phyloP scores from a whole-genome alignment of 2,797 vertebrate genomes.

The Cichlasoma orientale region DNA sequence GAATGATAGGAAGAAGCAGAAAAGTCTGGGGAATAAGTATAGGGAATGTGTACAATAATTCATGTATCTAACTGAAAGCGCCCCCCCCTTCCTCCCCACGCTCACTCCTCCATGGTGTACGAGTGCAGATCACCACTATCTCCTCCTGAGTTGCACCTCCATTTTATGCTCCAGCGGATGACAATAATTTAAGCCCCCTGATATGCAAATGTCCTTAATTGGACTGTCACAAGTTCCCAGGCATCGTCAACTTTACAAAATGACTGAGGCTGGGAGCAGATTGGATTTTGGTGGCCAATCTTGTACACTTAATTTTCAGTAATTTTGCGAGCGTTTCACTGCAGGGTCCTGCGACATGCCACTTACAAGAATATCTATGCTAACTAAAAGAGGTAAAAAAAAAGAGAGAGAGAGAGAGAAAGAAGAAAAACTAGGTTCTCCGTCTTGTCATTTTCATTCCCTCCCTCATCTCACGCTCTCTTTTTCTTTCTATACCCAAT shows the following conservation, averaged over 20 bases:
- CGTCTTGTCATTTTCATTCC: conserved; percentile 45
- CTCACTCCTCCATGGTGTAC: conserved; percentile 16
- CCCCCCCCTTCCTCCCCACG: background rate
- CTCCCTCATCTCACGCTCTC: conserved; percentile 21
- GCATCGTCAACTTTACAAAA: conserved; percentile 71
- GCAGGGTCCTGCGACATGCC: conserved; percentile 47
- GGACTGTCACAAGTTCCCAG: conserved; percentile 77
- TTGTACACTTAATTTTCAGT: conserved; percentile 72
- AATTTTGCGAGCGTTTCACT: conserved; percentile 59
- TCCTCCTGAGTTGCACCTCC: conserved; percentile 55
- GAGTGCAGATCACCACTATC: conserved; percentile 56
- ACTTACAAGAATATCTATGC: conserved; percentile 52
- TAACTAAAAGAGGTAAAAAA: conserved; percentile 14
- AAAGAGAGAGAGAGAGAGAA: background rate
- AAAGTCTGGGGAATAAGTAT: conserved; percentile 1
- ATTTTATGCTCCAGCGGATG: conserved; percentile 76
- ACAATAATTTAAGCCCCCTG: conserved; percentile 76
- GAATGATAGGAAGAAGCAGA: conserved; percentile 2
- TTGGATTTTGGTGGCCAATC: conserved; percentile 74
- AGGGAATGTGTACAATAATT: conserved; percentile 13
- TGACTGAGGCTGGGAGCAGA: conserved; percentile 70
- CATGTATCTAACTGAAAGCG: conserved; percentile 13
- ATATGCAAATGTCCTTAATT: conserved; percentile 82
- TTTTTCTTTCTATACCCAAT: conserved; percentile 45
- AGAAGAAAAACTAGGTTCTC: background rate